Evolutionary conservation across 2,113 vertebrate genomes (phyloP), one percentile per base, ranked within the genome.

Genomic region (Hiodon alosoides): DNA sequence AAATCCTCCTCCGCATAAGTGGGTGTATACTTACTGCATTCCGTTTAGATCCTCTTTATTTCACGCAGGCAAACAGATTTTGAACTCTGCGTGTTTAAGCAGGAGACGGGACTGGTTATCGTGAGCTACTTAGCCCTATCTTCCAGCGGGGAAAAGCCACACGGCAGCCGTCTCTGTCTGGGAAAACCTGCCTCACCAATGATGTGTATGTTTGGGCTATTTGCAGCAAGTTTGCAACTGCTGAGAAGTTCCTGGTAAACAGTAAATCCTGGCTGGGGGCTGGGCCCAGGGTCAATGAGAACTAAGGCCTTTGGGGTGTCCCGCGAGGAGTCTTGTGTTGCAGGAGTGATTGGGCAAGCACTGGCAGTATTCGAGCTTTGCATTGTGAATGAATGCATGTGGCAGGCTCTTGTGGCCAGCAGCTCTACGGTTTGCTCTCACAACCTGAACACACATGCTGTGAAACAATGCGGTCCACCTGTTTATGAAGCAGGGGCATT

Each of bases 321-420:
- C 61, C 50, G 31, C 2, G 55, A 11, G 55, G 50, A 73, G 61
- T 7, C 17, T 66, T 66, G 9, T 16, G 7, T 10, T 54, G 50
- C 31, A 58, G 52, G 13, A 48, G 52, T 6, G 46, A 66, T 67
- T 4, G 31, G 73, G 54, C 31, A 54, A 55, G 31, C 3, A 51
- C 62, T 58, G 73, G 48, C 67, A 67, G 58, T 74, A 74, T 46
- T 67, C 73, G 14, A 10, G 58, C 64, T 54, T 58, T n/a, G 46
- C 54, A 67, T 31, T 55, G 73, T 55, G 67, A 74, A 67, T 67
- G 58, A 57, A 74, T 67, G 64, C 16, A 61, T 64, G 52, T 47
- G 54, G 53, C 54, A 46, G 8, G 53, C 48, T 47, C 31, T 71
- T 53, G 51, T 55, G 58, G 69, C 31, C 13, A 9, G 31, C n/a